phyloP scores from a whole-genome alignment of 2,888 invertebrate genomes.

The Gasteruption jaculator region DNA sequence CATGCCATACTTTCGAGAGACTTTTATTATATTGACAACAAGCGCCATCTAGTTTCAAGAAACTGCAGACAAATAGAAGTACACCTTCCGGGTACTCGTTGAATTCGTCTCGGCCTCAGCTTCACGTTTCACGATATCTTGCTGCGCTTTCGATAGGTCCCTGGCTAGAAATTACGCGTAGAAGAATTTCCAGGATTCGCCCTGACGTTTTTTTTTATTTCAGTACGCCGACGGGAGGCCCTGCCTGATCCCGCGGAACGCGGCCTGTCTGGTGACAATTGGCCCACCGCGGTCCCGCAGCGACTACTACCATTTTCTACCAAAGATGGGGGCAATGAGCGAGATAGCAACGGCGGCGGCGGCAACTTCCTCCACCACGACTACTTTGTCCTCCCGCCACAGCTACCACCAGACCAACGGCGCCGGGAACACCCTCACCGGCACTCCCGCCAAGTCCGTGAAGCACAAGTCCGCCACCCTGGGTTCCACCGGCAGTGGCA shows the following conservation, averaged over 20 bases:
- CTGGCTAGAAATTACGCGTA: too few species aligned
- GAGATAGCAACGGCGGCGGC: constrained; percentile 54
- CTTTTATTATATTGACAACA: too few species aligned
- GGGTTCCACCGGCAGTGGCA: constrained; percentile 28
- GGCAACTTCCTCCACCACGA: constrained; percentile 46
- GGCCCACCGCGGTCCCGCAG: constrained; percentile 64
- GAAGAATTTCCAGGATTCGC: too few species aligned
- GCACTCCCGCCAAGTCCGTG: constrained; percentile 36
- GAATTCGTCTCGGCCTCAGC: too few species aligned
- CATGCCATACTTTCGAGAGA: too few species aligned
- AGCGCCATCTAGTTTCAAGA: too few species aligned
- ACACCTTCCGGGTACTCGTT: too few species aligned
- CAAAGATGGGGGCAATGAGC: too few species aligned
- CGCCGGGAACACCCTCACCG: constrained; percentile 12
- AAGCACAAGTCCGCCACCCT: constrained; percentile 34
- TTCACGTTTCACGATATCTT: too few species aligned
- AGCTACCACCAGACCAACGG: constrained; percentile 52
- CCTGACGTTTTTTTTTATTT: constrained; percentile 20
- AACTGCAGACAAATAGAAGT: too few species aligned
- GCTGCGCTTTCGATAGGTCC: too few species aligned
- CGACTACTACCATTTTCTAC: constrained; percentile 68
- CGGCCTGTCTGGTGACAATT: constrained; percentile 69
- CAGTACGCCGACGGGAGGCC: constrained; percentile 48
- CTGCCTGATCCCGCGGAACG: constrained; percentile 55
- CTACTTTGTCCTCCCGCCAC: constrained; percentile 37